phyloP scores from a whole-genome alignment of 2,888 invertebrate genomes.

The Andrena camellia region DNA sequence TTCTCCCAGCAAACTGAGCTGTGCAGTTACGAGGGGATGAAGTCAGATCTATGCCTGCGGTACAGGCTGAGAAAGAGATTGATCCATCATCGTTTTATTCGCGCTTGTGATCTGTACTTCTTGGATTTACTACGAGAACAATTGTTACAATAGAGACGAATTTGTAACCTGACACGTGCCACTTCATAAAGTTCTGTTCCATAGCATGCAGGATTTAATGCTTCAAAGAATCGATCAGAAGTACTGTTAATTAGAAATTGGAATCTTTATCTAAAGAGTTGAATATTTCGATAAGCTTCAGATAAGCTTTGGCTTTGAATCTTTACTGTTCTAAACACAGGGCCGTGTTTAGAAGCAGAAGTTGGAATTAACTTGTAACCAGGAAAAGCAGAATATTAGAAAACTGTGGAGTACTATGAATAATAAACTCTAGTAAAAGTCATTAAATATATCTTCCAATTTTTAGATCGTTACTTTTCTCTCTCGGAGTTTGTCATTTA shows the following conservation, averaged over 20 bases:
- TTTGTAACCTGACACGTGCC: neutral
- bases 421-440: too few species aligned
- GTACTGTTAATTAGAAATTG: too few species aligned
- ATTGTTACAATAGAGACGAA: neutral
- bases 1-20: slow-evolving; percentile 20
- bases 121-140: neutral
- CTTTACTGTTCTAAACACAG: too few species aligned
- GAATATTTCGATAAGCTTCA: too few species aligned
- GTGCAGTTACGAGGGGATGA: slow-evolving; percentile 25
- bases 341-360: too few species aligned
- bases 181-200: neutral
- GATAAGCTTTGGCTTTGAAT: too few species aligned
- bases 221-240: neutral
- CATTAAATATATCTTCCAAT: too few species aligned
- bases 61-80: slow-evolving; percentile 4
- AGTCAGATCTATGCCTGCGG: slow-evolving; percentile 29
- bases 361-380: too few species aligned
- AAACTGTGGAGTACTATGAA: too few species aligned
- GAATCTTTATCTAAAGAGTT: too few species aligned
- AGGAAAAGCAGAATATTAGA: too few species aligned
- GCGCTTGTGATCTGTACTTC: neutral
- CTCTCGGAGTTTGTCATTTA: neutral
- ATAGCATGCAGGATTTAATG: neutral
- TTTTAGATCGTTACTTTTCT: too few species aligned
- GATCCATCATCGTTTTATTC: slow-evolving; percentile 28